These are phyloP conservation scores for Gymnothorax javanicus DNA, from an alignment of 2,797 vertebrate genomes.

Conservation along the genomic window DNA sequence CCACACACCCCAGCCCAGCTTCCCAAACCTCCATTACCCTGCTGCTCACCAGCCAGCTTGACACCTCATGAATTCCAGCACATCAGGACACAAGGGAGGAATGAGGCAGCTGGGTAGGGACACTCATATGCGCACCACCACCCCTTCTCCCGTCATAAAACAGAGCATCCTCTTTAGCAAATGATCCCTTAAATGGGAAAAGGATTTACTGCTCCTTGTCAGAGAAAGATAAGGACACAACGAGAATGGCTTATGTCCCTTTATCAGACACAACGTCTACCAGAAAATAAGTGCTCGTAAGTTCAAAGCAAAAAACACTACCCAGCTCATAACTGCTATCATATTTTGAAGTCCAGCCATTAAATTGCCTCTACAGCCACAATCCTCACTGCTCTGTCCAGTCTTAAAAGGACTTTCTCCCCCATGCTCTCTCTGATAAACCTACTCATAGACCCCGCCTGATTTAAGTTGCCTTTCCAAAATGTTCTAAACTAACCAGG, in stretches of 20 bases:
- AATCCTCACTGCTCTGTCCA: not conserved
- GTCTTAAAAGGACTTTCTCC: not conserved
- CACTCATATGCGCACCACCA: not conserved
- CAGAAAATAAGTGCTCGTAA: not conserved
- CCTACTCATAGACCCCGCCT: not conserved
- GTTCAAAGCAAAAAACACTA: not conserved
- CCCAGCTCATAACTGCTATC: not conserved
- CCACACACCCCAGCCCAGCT: no score
- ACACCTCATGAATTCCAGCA: not conserved
- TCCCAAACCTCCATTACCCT: not conserved
- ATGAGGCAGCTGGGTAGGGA: not conserved
- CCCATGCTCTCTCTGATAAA: not conserved
- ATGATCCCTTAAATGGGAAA: constrained; percentile 7
- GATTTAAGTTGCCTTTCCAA: not conserved
- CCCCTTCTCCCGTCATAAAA: not conserved
- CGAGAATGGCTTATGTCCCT: not conserved
- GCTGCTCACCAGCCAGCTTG: not conserved
- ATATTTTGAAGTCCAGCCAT: not conserved
- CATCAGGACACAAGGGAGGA: not conserved
- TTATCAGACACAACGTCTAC: not conserved
- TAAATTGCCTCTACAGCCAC: constrained; percentile 1
- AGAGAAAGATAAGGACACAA: not conserved
- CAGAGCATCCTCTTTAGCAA: not conserved
- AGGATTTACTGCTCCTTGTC: not conserved
- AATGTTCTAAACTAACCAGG: not conserved